Evolutionary conservation across 1,140 invertebrate genomes (phyloP).

Genomic region (Campoletis sonorensis): DNA sequence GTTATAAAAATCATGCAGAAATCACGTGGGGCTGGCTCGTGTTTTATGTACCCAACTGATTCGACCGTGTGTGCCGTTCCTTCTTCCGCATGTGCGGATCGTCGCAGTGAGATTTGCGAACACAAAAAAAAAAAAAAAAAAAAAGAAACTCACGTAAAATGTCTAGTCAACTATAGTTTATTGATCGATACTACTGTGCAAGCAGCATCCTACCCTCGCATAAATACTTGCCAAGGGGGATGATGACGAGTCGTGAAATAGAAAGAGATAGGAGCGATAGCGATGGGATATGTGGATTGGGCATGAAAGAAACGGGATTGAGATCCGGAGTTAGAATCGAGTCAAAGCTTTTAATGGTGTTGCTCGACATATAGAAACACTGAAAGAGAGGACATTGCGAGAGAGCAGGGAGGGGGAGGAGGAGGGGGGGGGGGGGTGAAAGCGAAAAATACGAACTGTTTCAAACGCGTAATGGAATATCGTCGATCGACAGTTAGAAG

Average conservation of each 20-base stretch:
- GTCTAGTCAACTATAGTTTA: conserved; percentile 62
- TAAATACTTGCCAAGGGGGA: conserved; percentile 57
- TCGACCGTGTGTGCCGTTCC: not conserved
- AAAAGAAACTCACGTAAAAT: conserved; percentile 23
- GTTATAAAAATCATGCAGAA: not conserved
- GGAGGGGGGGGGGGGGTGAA: not conserved
- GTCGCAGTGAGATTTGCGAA: conserved; percentile 27
- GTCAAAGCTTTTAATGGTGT: conserved; percentile 1
- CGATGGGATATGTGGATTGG: conserved; percentile 4
- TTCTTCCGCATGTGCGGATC: conserved; percentile 4
- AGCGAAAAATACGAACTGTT: conserved; percentile 11
- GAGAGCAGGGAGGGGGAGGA: too few relatives aligned
- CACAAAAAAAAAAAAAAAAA: conserved; percentile 19
- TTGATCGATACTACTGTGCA: conserved; percentile 62
- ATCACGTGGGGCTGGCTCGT: not conserved
- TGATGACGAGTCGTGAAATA: conserved; percentile 33
- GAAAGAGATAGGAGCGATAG: conserved; percentile 6
- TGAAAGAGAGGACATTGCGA: not conserved
- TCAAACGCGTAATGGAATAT: conserved; percentile 54
- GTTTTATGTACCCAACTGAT: not conserved
- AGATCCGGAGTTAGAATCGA: conserved; percentile 19
- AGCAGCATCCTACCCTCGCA: conserved; percentile 57
- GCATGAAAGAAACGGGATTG: conserved; percentile 25
- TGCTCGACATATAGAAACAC: not conserved
- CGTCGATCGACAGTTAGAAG: conserved; percentile 58